Conservation (phyloP, 2,113 vertebrate species). For the Trematomus loennbergii region DNA sequence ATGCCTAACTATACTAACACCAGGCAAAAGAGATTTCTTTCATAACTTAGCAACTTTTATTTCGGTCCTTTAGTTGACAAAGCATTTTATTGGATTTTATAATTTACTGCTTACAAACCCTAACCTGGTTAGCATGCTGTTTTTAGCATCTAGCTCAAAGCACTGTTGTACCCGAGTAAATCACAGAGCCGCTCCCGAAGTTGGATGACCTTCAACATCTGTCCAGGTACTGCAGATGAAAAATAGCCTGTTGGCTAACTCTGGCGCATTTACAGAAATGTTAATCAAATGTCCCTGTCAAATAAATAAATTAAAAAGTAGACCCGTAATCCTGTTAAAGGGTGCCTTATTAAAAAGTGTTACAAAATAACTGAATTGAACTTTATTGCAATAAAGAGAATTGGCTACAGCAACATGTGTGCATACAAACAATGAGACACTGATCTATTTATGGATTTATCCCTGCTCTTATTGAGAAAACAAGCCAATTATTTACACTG, state of each 20-base stretch:
- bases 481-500: neutral
- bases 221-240: too few species aligned
- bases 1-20: neutral
- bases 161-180: too few species aligned
- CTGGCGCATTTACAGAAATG: too few species aligned
- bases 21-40: neutral
- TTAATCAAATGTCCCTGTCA: too few species aligned
- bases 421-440: neutral
- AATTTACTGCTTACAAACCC: neutral
- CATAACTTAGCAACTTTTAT: neutral
- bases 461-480: constrained; percentile 10
- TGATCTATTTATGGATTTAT: constrained; percentile 26
- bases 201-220: too few species aligned
- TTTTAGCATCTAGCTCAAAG: neutral
- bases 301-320: too few species aligned
- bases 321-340: neutral
- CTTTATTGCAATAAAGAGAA: too few species aligned
- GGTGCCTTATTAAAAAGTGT: neutral
- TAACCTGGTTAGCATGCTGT: neutral
- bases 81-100: neutral
- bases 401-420: neutral
- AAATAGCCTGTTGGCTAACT: too few species aligned
- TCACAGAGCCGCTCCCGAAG: neutral
- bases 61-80: neutral
- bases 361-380: neutral